Base-by-base conservation (phyloP, 2,888 invertebrate genomes). In the Eupithecia inturbata region DNA sequence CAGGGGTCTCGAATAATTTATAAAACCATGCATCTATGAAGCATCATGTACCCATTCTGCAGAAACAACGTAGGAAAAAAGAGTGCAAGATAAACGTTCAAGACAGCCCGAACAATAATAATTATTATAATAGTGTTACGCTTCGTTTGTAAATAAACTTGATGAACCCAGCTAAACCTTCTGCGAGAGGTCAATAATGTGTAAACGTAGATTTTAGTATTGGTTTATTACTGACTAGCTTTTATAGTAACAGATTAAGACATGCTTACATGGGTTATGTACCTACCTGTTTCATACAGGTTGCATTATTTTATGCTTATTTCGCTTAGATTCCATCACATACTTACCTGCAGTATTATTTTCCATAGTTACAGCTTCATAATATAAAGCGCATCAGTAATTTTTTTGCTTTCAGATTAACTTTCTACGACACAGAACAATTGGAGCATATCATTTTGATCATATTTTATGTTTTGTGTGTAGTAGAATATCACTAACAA, bases 401-500 rank as follows among this genome's bases (percentile, higher is more conserved):
- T 22, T 22, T 36, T 49, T 66, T 66, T 66, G 57, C 71, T 60
- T 67, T 67, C 67, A 41, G 67, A 60, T 49, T 57, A 67, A 71
- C 71, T 71, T 71, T 71, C 71, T 71, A 53, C 67, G 63, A 45
- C 63, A 64, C 64, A 14, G 12, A 57, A 67, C 67, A 71, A 71
- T 60, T 60, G 41, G 71, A 60, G 71, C 71, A 71, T 67, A 60
- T 60, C 66, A 57, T 36, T 64, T 49, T 66, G 66, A 71, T 71
- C 39, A 53, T 66, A 67, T 66, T n/a, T 66, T 1, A 12, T 63
- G 31, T 63, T 14, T 7, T 31, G 63, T n/a, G 64, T 3, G 64
- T 22, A 36, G 64, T 62, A 9, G 62, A 62, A 62, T 62, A 26
- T 57, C 57, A 26, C 14, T 57, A 1, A 57, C 57, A 57, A 57